Base-by-base conservation (phyloP, 2,888 invertebrate species). In the Oxyscelio sp. region DNA sequence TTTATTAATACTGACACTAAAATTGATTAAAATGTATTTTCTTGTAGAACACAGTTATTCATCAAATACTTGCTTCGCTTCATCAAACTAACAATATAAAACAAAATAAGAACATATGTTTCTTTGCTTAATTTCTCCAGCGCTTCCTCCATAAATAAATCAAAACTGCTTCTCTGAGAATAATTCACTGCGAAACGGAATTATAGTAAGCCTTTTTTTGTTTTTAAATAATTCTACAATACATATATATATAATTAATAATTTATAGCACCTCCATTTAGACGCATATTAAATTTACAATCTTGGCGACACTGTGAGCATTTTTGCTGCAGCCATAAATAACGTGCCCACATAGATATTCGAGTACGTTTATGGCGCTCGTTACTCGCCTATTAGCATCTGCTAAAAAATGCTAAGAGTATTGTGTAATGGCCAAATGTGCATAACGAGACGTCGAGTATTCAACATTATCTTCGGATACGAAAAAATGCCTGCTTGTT, bases 271-370 rank as follows among this genome's bases (percentile, higher is more conserved):
- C 21, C 50, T 34, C 38, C 21, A 31, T 68, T 59, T 48, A 43
- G 40, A 77, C 50, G 24, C 15, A 52, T 59, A 58, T 63, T 38
- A 22, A 48, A 17, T 50, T 77, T 22, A 52, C 50, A 45, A 50
- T 58, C 48, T 59, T 40, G 54, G 27, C 17, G 17, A 58, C 54
- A 48, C 17, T 66, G 15, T 21, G 22, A 66, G 43, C 54, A 73
- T 59, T 80, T 65, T 59, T 52, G 38, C 34, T 15, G 3, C 40
- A 73, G 80, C n/a, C 73, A 61, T 80, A 81, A 81, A 81, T 81
- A 81, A 74, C 19, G 9, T 43, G 21, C 74, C 68, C 54, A 68
- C 68, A 61, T 74, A 31, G 59, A 43, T 63, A 54, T 58, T 54
- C 59, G 31, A 61, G 61, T 74, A 48, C 68, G 56, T 65, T 70